Evolutionary conservation across 2,888 invertebrate genomes (phyloP), one percentile per base, ranked within the genome.

Genomic region (Odontomyia ornata): DNA sequence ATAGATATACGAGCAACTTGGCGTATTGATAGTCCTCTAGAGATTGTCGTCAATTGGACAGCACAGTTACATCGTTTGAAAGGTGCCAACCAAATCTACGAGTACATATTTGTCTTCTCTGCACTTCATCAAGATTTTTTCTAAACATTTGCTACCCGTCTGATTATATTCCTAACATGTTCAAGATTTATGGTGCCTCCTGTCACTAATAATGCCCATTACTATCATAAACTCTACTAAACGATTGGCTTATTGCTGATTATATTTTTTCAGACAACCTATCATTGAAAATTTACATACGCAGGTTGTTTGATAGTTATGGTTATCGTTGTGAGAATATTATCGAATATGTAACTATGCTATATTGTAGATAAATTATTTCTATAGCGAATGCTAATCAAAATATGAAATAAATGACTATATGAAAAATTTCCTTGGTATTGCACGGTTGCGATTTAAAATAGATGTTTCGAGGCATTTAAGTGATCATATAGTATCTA

Each of bases 121-220:
- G 52, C 52, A 52, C 52, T 18, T 18, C 15, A 52, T 36, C 36
- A 52, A 52, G 52, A 4, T 52, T 52, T 52, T 52, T 18, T 52
- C 52, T 4, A 52, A 52, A 52, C 52, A 52, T 52, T 52, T 18
- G 36, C 9, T 36, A 15, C 15, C 4, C 18, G 52, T 52, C 52
- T 52, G 52, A 52, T 52, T 52, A 18, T 52, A 72, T 72, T 52
- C 72, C 9, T 23, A 72, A 30, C 72, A 72, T 56, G 72, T 72
- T 72, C 57, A 30, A 56, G 46, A 72, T 72, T 72, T 72, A 72
- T 72, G 52, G 36, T 21, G 21, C 56, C 72, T 56, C 36, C 25
- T 30, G 72, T 56, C 56, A 28, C 72, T 72, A 72, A 72, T 72
- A 56, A 72, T 56, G 13, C n/a, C 57, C 56, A 57, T 72, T 72